Evolutionary conservation across 2,797 vertebrate species (phyloP), one percentile per base, ranked within the genome.

Genomic region (Semaprochilodus insignis): DNA sequence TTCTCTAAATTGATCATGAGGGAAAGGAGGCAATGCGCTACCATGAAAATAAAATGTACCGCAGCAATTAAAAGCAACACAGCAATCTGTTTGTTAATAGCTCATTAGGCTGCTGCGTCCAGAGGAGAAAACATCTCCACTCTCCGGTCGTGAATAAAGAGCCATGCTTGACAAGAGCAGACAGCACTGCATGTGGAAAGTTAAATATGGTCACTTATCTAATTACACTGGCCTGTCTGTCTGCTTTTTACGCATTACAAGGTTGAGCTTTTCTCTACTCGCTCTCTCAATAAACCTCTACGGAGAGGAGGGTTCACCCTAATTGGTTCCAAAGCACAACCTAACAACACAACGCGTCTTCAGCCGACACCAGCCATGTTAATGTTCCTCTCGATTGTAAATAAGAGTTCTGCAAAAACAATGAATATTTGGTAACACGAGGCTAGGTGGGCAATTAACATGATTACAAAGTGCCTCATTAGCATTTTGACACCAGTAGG

Each of bases 271-370:
- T 93, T 80, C 88, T 91, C 85, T 82, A 87, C 88, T 81, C 90
- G 19, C 72, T 60, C 81, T 87, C 94, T 89, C 91, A 90, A 95
- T 82, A 87, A 83, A 80, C 95, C 96, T 94, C 89, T 0, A 92
- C 80, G 93, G 91, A 98, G 93, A 92, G 93, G 92, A 91, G 93
- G 93, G 94, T 95, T 97, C 93, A 86, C 94, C 92, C 96, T 99
- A 99, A 99, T 99, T 99, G 97, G 98, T 96, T 99, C 97, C 97
- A 97, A 95, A 97, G 98, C 97, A 97, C 96, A 97, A 88, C 94
- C 95, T 94, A 96, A 96, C 95, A 92, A 95, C 93, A 92, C 95
- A 81, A 81, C 62, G 57, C 91, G 91, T 95, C 94, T 94, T 95
- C 96, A 95, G 95, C 91, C 86, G 87, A 89, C 94, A 94, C 95